A percentile compares a stretch with the other conserved stretches of the same genome.
Conservation (phyloP, 1,140 invertebrate species). For the Cephus cinctus region DNA sequence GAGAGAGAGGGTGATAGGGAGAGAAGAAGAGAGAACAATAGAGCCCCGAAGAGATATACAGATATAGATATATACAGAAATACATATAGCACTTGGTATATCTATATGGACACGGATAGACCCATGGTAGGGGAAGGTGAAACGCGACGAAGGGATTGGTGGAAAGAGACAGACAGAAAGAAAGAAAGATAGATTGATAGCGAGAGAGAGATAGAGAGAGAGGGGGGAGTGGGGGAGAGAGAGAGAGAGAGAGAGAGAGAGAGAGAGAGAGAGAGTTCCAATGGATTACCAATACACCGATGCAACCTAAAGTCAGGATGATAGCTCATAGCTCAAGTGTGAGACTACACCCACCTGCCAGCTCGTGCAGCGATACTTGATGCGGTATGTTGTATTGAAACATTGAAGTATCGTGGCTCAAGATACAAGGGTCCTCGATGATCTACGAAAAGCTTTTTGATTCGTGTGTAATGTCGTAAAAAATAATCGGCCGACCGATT, state of each 20-base stretch:
- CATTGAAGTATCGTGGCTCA: constrained; percentile 20
- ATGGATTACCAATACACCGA: constrained; percentile 27
- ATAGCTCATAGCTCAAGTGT: constrained; percentile 15
- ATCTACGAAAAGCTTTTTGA: constrained; percentile 23
- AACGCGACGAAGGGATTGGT: too few species aligned
- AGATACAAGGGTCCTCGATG: constrained; percentile 22
- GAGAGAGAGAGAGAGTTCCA: constrained; percentile 13
- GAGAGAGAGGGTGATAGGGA: too few species aligned
- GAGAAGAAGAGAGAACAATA: not conserved
- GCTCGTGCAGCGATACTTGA: constrained; percentile 20
- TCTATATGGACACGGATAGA: too few species aligned
- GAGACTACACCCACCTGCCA: constrained; percentile 21
- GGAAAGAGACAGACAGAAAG: constrained; percentile 24
- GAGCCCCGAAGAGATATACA: too few species aligned
- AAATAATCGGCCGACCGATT: too few species aligned
- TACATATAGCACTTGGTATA: too few species aligned
- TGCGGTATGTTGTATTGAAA: constrained; percentile 25
- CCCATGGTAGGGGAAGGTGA: too few species aligned
- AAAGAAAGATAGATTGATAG: constrained; percentile 18
- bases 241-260: not conserved
- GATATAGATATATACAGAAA: too few species aligned
- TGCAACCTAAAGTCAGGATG: constrained; percentile 13
- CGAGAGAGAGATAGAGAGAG: constrained; percentile 12
- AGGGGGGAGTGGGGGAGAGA: constrained; percentile 1
- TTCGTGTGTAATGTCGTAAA: too few species aligned